Conservation (phyloP, 1,140 invertebrate genomes). For the Drosophila busckii region DNA sequence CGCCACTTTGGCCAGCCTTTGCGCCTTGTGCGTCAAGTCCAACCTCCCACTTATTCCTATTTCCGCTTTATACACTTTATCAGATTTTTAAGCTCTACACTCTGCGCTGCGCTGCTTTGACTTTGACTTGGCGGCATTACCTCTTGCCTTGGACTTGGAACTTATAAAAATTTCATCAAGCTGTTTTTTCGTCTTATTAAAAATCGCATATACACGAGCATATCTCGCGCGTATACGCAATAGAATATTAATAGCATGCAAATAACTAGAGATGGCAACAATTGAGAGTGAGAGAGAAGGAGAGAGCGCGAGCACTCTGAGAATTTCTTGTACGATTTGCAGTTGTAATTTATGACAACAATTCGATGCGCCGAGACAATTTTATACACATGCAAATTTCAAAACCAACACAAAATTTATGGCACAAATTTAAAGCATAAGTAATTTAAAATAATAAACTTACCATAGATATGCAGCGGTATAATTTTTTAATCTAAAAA, state of each 20-base stretch:
- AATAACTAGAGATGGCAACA: slow-evolving; percentile 52
- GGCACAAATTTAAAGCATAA: too few species aligned
- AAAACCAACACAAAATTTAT: too few species aligned
- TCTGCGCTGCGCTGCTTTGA: slow-evolving; percentile 8
- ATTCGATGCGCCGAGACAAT: too few species aligned
- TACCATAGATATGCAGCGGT: too few species aligned
- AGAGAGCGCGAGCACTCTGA: too few species aligned
- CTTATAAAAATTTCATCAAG: slow-evolving; percentile 69
- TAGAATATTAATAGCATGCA: slow-evolving; percentile 65
- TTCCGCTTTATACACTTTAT: slow-evolving; percentile 52
- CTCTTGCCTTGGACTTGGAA: slow-evolving; percentile 41
- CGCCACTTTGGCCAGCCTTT: slow-evolving; percentile 24
- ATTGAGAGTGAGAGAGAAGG: too few species aligned
- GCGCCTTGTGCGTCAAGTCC: background rate
- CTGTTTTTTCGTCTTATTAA: slow-evolving; percentile 71
- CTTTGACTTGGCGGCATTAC: slow-evolving; percentile 8
- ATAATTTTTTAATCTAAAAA: too few species aligned
- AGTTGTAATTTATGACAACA: too few species aligned
- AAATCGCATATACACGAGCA: slow-evolving; percentile 72
- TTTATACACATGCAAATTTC: too few species aligned
- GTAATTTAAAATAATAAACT: too few species aligned
- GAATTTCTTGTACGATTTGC: too few species aligned
- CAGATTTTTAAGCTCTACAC: slow-evolving; percentile 47
- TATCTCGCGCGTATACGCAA: slow-evolving; percentile 59
- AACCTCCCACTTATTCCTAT: slow-evolving; percentile 22